Percentiles rank a stretch among this genome's conserved stretches.
Conservation (phyloP, 2,888 invertebrate genomes). For the Loripinus fragilis region DNA sequence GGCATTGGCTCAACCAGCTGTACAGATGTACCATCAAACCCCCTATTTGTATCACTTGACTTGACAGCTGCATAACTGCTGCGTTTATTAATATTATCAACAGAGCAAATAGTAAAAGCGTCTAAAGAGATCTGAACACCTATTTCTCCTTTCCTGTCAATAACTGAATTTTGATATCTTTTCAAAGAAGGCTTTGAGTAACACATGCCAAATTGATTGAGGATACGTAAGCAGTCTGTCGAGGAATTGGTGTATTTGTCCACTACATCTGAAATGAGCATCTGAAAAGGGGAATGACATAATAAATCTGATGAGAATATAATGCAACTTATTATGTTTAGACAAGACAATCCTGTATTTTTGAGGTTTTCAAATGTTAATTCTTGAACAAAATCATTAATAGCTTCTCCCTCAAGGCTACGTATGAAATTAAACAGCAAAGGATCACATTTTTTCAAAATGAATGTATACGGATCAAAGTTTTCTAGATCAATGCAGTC, state of each 20-base stretch:
- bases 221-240: too few relatives aligned
- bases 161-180: too few relatives aligned
- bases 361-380: background rate
- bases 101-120: background rate
- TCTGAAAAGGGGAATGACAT: background rate
- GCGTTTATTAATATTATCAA: background rate
- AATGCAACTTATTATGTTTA: background rate
- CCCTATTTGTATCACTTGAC: slow-evolving; percentile 3
- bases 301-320: too few relatives aligned
- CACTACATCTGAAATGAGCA: too few relatives aligned
- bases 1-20: background rate
- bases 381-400: background rate
- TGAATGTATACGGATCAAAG: background rate
- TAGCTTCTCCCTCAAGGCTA: background rate
- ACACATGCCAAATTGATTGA: too few relatives aligned
- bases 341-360: background rate
- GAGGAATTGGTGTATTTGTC: too few relatives aligned
- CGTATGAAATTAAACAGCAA: background rate
- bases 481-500: background rate
- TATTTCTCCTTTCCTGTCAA: background rate
- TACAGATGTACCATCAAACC: background rate
- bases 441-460: background rate
- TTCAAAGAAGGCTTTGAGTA: too few relatives aligned
- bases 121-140: background rate
- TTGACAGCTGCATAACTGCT: background rate